Evolutionary conservation across 2,797 vertebrate genomes (phyloP).

Genomic region (Peromyscus aztecus): DNA sequence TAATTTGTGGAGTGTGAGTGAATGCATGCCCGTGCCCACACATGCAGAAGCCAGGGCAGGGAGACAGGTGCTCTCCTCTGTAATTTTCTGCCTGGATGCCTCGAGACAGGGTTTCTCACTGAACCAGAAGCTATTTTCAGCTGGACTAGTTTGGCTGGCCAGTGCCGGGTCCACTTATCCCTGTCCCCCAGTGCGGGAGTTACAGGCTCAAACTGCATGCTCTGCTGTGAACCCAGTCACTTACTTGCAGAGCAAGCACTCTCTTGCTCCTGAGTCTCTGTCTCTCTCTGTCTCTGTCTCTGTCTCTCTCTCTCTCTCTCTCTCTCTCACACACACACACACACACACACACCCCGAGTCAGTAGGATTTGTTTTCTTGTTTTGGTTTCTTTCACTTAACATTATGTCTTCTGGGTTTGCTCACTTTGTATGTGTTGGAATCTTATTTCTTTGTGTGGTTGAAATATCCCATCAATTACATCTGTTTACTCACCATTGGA

Average conservation of each 20-base stretch:
- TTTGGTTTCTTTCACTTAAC: slow-evolving; percentile 7
- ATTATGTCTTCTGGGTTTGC: neutral
- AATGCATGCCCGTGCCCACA: neutral
- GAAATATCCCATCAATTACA: neutral
- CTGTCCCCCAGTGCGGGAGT: neutral
- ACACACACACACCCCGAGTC: neutral
- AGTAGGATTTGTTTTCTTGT: neutral
- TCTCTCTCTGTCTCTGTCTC: too few species aligned
- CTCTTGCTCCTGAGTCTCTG: neutral
- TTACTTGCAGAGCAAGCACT: neutral
- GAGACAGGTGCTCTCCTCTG: neutral
- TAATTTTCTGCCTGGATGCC: neutral
- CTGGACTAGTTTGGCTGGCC: neutral
- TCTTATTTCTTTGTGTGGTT: neutral
- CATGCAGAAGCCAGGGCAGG: neutral
- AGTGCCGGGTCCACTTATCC: too few species aligned
- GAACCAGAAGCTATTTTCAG: neutral
- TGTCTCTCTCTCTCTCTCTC: too few species aligned
- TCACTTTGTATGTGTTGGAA: neutral
- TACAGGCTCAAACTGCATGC: too few species aligned
- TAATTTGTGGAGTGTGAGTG: neutral
- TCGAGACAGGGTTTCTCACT: neutral
- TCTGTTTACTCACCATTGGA: neutral
- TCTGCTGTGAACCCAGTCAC: neutral
- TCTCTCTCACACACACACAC: too few species aligned